phyloP scores from a whole-genome alignment of 1,140 invertebrate genomes.

The Stratiolaelaps scimitus region DNA sequence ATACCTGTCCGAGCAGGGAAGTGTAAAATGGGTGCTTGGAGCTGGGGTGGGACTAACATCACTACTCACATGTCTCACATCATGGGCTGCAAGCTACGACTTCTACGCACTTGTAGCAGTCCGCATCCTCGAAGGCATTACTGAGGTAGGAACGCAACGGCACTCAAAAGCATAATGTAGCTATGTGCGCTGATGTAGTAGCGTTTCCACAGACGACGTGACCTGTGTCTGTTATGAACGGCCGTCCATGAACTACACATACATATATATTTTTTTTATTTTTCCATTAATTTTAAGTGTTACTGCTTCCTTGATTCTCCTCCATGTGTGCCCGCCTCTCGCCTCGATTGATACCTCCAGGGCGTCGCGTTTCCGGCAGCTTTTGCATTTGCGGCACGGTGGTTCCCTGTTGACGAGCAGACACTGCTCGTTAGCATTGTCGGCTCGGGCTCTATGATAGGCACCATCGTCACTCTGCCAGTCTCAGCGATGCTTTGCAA shows the following conservation, averaged over 20 bases:
- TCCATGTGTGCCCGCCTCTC: no score
- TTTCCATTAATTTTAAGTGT: no score
- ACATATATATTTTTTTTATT: no score
- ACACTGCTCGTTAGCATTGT: neutral
- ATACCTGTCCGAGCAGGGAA: constrained; percentile 38
- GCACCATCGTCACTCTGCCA: neutral
- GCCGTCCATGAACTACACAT: no score
- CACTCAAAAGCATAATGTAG: no score
- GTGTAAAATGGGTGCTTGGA: neutral
- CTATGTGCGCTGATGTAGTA: no score
- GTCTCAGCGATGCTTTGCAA: neutral
- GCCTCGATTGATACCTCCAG: neutral
- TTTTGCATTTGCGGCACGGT: neutral
- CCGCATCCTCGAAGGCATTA: neutral
- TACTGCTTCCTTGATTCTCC: no score
- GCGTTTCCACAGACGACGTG: no score
- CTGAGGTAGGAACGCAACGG: no score
- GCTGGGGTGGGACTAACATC: neutral
- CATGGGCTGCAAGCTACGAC: neutral
- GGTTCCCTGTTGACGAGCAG: constrained; percentile 3
- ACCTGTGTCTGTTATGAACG: no score
- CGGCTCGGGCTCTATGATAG: neutral
- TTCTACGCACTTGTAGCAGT: neutral
- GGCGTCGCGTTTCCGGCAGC: neutral
- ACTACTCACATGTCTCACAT: neutral